Evolutionary conservation across 2,797 vertebrate genomes (phyloP).

Genomic region (Gymnothorax javanicus): DNA sequence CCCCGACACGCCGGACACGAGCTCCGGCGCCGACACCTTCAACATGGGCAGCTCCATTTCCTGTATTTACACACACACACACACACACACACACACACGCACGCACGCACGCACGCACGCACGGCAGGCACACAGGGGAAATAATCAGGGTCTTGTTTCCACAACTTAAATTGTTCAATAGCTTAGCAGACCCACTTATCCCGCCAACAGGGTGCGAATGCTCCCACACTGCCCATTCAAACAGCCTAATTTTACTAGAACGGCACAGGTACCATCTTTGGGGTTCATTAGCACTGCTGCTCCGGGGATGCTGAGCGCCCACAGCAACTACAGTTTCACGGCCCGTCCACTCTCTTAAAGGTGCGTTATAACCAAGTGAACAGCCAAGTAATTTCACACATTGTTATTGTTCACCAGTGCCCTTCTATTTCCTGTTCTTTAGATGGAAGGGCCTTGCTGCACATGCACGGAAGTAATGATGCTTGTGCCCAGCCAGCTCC

Average conservation of each 20-base stretch:
- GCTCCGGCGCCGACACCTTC: slow-evolving; percentile 91
- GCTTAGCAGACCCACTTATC: not conserved
- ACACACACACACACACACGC: not conserved
- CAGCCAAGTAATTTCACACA: no score
- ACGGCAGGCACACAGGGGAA: slow-evolving; percentile 25
- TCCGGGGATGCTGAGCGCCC: not conserved
- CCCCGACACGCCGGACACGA: slow-evolving; percentile 94
- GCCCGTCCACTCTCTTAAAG: no score
- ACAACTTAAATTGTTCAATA: not conserved
- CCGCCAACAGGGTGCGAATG: not conserved
- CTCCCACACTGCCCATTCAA: not conserved
- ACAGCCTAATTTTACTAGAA: not conserved
- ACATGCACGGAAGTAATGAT: no score
- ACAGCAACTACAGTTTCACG: not conserved
- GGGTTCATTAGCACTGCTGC: not conserved
- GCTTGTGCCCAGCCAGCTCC: no score
- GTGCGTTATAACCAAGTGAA: no score
- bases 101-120: not conserved
- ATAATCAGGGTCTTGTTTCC: not conserved
- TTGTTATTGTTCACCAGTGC: no score
- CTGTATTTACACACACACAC: slow-evolving; percentile 61
- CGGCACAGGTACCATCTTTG: not conserved
- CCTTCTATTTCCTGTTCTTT: no score
- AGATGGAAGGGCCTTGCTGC: no score
- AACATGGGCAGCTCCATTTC: slow-evolving; percentile 87